Evolutionary conservation across 2,797 vertebrate genomes (phyloP), one percentile per base, ranked within the genome.

Genomic region (Ciconia nigra): DNA sequence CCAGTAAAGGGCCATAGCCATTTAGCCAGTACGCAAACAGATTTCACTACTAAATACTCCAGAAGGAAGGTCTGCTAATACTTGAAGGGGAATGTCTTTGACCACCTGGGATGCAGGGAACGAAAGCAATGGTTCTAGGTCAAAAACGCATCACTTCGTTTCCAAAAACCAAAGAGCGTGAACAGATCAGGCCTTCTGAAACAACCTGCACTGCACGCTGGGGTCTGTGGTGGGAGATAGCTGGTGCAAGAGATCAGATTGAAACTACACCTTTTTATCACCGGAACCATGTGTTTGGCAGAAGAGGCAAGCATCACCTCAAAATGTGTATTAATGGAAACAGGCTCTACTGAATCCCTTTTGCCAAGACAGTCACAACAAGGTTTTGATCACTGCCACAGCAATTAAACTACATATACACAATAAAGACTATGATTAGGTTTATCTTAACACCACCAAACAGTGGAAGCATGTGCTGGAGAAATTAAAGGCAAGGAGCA

Each of bases 151-250:
- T 11, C 35, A 9, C 8, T 25, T 15, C 0, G 1, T 22, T 76
- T 62, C 26, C 58, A 77, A 71, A 61, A 62, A 11, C 11, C 18
- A 17, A 22, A 12, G 9, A 22, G 10, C 1, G 5, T 8, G 26
- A 76, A 46, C 26, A 54, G 16, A 83, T 20, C 10, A 39, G 63
- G 47, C 20, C 44, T n/a, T 10, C 49, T 52, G 19, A 66, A 57
- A 77, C n/a, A 76, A 21, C 8, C 11, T 18, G n/a, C 17, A 4
- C 24, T 1, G 2, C 15, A 10, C 1, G 0, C 8, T 1, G 0
- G 21, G 31, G 14, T 14, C 49, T 13, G n/a, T 5, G 8, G 16
- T 25, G 22, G n/a, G 22, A 79, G 25, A 18, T 25, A 49, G 22
- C 17, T 16, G 29, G 15, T 47, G 8, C 21, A 37, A 51, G 21